Percentiles rank a stretch among this genome's conserved stretches.
Conservation (phyloP, 2,888 invertebrate species). For the Deilephila porcellus region DNA sequence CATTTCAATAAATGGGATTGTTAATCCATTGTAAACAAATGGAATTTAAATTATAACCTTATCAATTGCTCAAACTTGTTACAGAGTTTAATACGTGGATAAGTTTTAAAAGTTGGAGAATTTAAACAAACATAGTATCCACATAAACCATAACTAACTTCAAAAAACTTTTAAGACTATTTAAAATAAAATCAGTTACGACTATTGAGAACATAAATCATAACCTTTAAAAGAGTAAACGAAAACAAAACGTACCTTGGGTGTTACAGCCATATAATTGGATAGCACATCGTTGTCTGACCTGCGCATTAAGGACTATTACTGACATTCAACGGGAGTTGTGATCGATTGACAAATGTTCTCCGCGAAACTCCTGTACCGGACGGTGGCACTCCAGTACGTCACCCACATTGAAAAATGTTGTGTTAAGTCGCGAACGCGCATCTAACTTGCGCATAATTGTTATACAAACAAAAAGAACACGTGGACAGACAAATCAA, state of each 20-base stretch:
- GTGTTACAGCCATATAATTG: conserved; percentile 72
- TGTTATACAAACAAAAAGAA: conserved; percentile 22
- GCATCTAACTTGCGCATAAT: not conserved
- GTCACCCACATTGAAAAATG: not conserved
- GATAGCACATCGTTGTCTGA: conserved; percentile 77
- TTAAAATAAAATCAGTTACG: too few species aligned
- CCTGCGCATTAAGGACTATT: conserved; percentile 63
- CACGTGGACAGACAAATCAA: conserved; percentile 45
- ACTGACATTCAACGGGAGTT: conserved; percentile 36
- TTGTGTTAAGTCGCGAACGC: conserved; percentile 12
- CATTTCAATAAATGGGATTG: too few species aligned
- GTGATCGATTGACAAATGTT: conserved; percentile 19
- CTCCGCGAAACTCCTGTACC: not conserved
- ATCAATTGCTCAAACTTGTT: too few species aligned
- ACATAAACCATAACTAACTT: too few species aligned
- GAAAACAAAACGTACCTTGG: conserved; percentile 63
- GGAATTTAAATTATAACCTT: too few species aligned
- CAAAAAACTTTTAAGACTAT: too few species aligned
- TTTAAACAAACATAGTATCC: too few species aligned
- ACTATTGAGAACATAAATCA: too few species aligned
- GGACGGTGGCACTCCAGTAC: not conserved
- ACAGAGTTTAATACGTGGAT: too few species aligned
- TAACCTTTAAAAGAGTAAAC: conserved; percentile 33
- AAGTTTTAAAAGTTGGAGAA: too few species aligned
- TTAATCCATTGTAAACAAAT: too few species aligned